Percentiles rank a stretch among this genome's conserved stretches.
phyloP scores from a whole-genome alignment of 2,888 invertebrate genomes.

The Scrobipalpa costella region DNA sequence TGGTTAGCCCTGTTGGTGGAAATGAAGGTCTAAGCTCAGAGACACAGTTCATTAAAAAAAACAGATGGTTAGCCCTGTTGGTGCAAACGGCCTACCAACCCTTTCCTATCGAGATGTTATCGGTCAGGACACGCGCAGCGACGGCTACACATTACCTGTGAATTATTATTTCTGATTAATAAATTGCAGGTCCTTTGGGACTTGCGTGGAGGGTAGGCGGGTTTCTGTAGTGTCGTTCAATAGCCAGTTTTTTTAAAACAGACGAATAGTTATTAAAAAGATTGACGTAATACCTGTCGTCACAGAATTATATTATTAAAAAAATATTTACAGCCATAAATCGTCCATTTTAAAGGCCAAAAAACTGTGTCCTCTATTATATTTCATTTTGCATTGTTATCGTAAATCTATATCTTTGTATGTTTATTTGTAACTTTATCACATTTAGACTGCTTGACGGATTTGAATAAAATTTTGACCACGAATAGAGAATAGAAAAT shows the following conservation, averaged over 20 bases:
- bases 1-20: conserved; percentile 18
- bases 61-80: background rate
- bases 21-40: too few relatives aligned
- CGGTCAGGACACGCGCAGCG: conserved; percentile 48
- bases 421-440: too few relatives aligned
- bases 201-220: conserved; percentile 45
- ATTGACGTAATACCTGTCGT: background rate
- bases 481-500: too few relatives aligned
- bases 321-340: too few relatives aligned
- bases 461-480: too few relatives aligned
- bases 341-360: too few relatives aligned
- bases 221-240: conserved; percentile 16
- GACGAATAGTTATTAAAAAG: conserved; percentile 42
- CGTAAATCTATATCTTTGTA: too few relatives aligned
- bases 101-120: conserved; percentile 61
- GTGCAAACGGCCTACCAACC: conserved; percentile 47
- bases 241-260: conserved; percentile 41
- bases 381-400: too few relatives aligned
- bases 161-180: conserved; percentile 82
- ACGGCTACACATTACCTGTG: conserved; percentile 64
- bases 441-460: too few relatives aligned
- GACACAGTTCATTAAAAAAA: too few relatives aligned
- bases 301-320: background rate
- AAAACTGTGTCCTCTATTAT: too few relatives aligned
- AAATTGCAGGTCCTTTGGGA: conserved; percentile 72